Conservation (phyloP, 2,888 invertebrate genomes). For the Copidosoma aretas region DNA sequence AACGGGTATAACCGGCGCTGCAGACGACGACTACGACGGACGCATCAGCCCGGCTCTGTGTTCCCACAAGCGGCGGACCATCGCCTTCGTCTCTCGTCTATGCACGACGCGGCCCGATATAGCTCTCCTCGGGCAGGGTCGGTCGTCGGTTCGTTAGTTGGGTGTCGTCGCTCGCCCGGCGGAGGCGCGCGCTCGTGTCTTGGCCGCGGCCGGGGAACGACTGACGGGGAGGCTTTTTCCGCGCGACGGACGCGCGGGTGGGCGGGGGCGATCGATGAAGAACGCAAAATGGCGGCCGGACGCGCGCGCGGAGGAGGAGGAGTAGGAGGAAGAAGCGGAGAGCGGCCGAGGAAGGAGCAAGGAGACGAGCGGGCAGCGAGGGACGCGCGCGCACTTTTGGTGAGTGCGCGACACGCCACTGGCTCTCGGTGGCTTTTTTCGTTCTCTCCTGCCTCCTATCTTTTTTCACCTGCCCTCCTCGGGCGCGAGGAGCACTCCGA, state of each 20-base stretch:
- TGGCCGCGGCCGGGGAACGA: background rate
- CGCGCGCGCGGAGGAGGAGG: slow-evolving; percentile 53
- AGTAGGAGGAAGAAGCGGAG: slow-evolving; percentile 57
- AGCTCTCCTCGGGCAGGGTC: background rate
- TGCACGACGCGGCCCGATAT: no score
- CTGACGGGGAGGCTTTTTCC: background rate
- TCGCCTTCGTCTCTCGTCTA: no score
- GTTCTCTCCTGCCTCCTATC: background rate
- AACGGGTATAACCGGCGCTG: slow-evolving; percentile 50
- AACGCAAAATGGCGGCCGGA: slow-evolving; percentile 9
- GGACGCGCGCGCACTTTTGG: slow-evolving; percentile 3
- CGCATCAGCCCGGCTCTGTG: no score
- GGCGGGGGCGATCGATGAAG: slow-evolving; percentile 9
- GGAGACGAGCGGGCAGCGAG: slow-evolving; percentile 17
- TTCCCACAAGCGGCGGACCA: no score
- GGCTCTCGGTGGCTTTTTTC: background rate
- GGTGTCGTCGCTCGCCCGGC: background rate
- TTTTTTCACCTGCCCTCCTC: background rate
- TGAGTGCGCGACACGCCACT: background rate
- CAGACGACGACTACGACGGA: no score
- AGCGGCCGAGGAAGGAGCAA: slow-evolving; percentile 51
- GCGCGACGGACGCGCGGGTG: background rate
- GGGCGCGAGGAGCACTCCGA: background rate
- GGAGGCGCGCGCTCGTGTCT: background rate
- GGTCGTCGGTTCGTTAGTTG: background rate